Evolutionary conservation across 2,797 vertebrate genomes (phyloP), one percentile per base, ranked within the genome.

Genomic region (Australoheros facetus): DNA sequence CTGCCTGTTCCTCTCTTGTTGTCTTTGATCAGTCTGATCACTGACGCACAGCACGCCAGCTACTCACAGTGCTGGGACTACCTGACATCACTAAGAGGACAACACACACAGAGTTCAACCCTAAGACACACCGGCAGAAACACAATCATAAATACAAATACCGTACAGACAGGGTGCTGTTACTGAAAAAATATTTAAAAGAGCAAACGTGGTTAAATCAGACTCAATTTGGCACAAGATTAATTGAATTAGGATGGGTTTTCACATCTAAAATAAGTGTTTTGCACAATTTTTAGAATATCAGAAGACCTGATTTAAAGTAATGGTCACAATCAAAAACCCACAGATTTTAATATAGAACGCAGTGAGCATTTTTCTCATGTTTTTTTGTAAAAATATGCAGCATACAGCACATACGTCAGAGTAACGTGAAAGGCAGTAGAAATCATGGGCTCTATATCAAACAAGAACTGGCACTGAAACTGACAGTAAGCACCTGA

Each of bases 21-120:
- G 95, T 90, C 95, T 96, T 96, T 96, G 96, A 96, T 96, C 94
- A 95, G 89, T 92, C 93, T 85, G 95, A 96, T 96, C 93, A 94
- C 93, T 94, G 94, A 95, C 90, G 88, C 84, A 89, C 78, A 78
- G 81, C 53, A 56, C 88, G 93, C 89, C 92, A 86, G 89, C 90
- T 88, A 91, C 82, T 79, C 83, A 83, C 82, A 83, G 73, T 73
- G 60, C 62, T 28, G 77, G 74, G 72, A 82, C 76, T 84, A 87
- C 84, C 88, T 89, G 89, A 89, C 81, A 87, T 59, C 55, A 51
- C 76, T 75, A 85, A 75, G 51, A 85, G 83, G 75, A 79, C 60
- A 78, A 62, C 14, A 55, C 66, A 81, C 57, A 59, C 17, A 53
- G 62, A 66, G 51, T 73, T 60, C 58, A 58, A 70, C 45, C 37